Conservation (phyloP, 2,888 invertebrate genomes). For the Parnassius mnemosyne region DNA sequence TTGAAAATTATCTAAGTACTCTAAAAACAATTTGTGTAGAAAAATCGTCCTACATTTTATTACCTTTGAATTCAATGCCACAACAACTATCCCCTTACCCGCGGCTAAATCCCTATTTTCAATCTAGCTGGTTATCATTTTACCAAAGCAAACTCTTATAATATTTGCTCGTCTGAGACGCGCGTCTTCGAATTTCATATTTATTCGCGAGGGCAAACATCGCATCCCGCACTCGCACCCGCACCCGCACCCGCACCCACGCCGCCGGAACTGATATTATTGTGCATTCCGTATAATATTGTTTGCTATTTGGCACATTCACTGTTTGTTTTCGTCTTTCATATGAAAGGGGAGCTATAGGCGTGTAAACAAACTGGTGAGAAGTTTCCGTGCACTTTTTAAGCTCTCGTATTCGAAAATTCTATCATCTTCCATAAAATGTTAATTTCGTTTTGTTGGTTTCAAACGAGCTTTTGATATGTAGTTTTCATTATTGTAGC, state of each 20-base stretch:
- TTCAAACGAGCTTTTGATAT: constrained; percentile 4
- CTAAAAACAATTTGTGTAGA: no score
- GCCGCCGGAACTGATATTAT: constrained; percentile 79
- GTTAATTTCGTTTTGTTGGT: constrained; percentile 49
- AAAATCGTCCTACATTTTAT: constrained; percentile 2
- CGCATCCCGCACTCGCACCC: constrained; percentile 50
- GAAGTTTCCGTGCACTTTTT: constrained; percentile 58
- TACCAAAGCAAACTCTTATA: constrained; percentile 77
- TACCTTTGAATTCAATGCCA: constrained; percentile 40
- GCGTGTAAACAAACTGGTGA: constrained; percentile 73
- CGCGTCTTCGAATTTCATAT: constrained; percentile 79
- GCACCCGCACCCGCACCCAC: constrained; percentile 54
- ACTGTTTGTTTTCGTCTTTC: constrained; percentile 78
- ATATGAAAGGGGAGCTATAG: constrained; percentile 79
- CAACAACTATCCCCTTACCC: constrained; percentile 48
- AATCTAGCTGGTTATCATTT: constrained; percentile 79
- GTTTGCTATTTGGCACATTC: constrained; percentile 81
- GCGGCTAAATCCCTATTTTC: constrained; percentile 73
- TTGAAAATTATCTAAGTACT: no score
- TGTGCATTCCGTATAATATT: constrained; percentile 82
- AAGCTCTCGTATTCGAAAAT: constrained; percentile 64
- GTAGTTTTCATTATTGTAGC: constrained; percentile 10
- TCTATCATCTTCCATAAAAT: constrained; percentile 57
- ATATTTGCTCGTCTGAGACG: constrained; percentile 74
- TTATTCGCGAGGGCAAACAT: constrained; percentile 77